A percentile compares a stretch with the other conserved stretches of the same genome.
Evolutionary conservation across 1,140 invertebrate species (phyloP).

Genomic region (Hylyphantes graminicola): DNA sequence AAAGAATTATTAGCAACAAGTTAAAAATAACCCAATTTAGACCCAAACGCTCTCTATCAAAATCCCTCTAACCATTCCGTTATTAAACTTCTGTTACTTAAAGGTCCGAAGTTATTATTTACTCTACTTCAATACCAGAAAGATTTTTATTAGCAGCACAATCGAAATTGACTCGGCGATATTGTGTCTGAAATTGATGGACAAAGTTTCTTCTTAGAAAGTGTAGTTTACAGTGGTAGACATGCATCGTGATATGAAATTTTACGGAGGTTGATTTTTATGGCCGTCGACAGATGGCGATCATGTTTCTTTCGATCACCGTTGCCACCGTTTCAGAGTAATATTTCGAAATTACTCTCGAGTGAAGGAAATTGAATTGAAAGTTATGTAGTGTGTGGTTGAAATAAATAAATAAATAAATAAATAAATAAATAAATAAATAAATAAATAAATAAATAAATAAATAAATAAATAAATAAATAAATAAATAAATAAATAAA

Average conservation of each 20-base stretch:
- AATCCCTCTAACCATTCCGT: neutral
- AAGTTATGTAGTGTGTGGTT: no score
- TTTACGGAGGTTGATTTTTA: conserved; percentile 3
- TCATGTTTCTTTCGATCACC: conserved; percentile 22
- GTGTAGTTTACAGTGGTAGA: neutral
- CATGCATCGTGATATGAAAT: conserved; percentile 29
- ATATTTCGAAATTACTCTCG: no score
- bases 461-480: no score
- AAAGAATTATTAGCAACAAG: neutral
- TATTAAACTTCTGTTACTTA: neutral
- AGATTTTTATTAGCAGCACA: neutral
- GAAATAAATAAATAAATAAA: no score
- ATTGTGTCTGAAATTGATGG: conserved; percentile 45
- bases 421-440: no score
- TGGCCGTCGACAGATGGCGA: conserved; percentile 39
- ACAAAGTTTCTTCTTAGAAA: conserved; percentile 39
- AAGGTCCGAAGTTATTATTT: neutral
- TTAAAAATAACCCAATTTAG: neutral
- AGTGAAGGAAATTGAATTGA: no score
- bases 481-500: no score
- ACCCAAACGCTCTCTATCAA: neutral
- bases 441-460: no score
- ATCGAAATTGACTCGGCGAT: conserved; percentile 19
- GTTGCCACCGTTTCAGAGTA: no score
- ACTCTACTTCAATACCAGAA: neutral